Conservation (phyloP, 1,140 invertebrate species). For the Tribolium castaneum region DNA sequence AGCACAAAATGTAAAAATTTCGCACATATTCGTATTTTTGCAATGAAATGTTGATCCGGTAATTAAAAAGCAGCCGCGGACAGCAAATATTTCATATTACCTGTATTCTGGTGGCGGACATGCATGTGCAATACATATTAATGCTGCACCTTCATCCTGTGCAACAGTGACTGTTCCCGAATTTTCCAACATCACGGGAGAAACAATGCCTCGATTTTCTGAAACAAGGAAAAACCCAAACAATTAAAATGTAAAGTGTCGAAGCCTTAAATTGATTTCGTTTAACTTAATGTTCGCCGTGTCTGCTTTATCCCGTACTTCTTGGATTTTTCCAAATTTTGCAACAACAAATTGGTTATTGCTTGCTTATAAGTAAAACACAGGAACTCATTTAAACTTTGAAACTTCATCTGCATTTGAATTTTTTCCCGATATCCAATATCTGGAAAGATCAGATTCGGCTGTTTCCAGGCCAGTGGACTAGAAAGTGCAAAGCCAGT, state of each 20-base stretch:
- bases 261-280: neutral
- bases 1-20: neutral
- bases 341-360: too few species aligned
- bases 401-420: neutral
- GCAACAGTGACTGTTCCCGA: constrained; percentile 75
- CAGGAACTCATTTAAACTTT: neutral
- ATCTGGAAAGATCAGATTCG: too few species aligned
- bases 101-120: constrained; percentile 81
- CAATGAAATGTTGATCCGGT: too few species aligned
- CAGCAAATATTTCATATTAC: constrained; percentile 64
- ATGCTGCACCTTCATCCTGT: constrained; percentile 79
- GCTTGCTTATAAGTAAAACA: neutral
- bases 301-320: neutral
- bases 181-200: constrained; percentile 77
- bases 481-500: too few species aligned
- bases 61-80: neutral
- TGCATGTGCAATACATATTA: constrained; percentile 79
- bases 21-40: too few species aligned
- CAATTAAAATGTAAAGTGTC: constrained; percentile 6
- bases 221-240: constrained; percentile 55
- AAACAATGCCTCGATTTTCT: constrained; percentile 76
- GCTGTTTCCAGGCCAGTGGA: too few species aligned
- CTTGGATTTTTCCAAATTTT: neutral
- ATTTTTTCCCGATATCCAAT: neutral
- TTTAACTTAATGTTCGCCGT: neutral